Evolutionary conservation across 37 sponge, comb jelly and placozoan genomes (phyloP), one percentile per base, ranked within the genome.

Genomic region (Chondrilla cf. caribensis): DNA sequence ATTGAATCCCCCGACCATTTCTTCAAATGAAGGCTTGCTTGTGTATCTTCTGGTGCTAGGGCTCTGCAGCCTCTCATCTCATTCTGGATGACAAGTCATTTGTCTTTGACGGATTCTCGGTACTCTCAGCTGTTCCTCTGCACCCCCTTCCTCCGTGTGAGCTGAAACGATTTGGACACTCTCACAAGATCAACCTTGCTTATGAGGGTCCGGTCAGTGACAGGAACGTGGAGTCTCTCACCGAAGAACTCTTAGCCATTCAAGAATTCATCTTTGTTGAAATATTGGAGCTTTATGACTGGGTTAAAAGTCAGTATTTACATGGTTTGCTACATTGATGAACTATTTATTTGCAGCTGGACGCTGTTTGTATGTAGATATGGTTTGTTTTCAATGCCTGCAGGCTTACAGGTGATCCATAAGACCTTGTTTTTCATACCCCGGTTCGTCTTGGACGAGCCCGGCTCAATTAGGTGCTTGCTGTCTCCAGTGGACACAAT

Each of bases 201-300:
- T 8, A 58, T 24, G 79, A 71, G 60, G 76, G 7, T 2, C 15
- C 80, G 58, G 58, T 79, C 15, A n/a, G 42, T 19, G 80, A 17
- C 17, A 77, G 86, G 84, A 47, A 47, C 11, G 51, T 47, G 51
- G 38, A 77, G 6, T 89, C 58, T 77, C 79, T 65, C 18, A 3
- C 84, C 1, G 17, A 79, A 38, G 87, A 86, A 26, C 43, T 80
- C 8, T n/a, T 85, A 18, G 28, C 86, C 6, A 43, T 89, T 22
- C 73, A 89, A 39, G 86, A 89, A 24, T 93, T 76, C 79, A 21
- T 93, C 60, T 93, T 93, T 71, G 79, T 76, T 35, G 54, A 64
- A 21, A 66, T 93, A 17, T 44, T 86, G 28, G 90, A 89, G 77
- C 84, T 93, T 36, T 86, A 84, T 67, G 87, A 89, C 79, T 89